Conservation (phyloP, 2,113 vertebrate genomes). For the Xenopus borealis region DNA sequence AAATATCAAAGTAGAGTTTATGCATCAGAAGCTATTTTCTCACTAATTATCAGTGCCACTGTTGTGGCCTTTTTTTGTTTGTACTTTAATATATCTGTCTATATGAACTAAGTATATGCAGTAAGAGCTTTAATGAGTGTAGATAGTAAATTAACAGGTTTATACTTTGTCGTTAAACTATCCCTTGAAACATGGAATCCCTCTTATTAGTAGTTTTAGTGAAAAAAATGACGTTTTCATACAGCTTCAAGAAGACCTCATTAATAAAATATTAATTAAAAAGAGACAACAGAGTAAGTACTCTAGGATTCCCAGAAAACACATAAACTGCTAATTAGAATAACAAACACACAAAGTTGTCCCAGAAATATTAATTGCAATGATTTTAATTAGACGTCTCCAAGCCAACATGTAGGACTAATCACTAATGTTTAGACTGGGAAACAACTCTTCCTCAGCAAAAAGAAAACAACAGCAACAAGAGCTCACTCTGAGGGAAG, state of each 20-base stretch:
- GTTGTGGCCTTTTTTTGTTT: not conserved
- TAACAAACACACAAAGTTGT: slow-evolving; percentile 25
- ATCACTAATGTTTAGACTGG: slow-evolving; percentile 3
- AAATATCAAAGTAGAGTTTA: too few relatives aligned
- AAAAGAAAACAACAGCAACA: not conserved
- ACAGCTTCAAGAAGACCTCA: slow-evolving; percentile 16
- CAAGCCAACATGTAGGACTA: slow-evolving; percentile 8
- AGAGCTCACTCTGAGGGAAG: not conserved
- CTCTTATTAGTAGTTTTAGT: not conserved
- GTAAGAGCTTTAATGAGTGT: not conserved
- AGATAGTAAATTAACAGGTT: not conserved
- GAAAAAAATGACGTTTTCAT: not conserved
- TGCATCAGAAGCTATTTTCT: too few relatives aligned
- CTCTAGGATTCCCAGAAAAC: slow-evolving; percentile 29
- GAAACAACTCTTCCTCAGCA: not conserved
- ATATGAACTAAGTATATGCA: not conserved
- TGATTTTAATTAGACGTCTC: slow-evolving; percentile 27
- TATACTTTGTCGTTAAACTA: not conserved
- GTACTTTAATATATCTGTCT: too few relatives aligned
- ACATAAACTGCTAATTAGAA: slow-evolving; percentile 34
- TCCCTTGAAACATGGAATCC: not conserved
- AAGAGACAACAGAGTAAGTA: slow-evolving; percentile 34
- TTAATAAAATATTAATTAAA: slow-evolving; percentile 42
- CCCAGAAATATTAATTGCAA: slow-evolving; percentile 33
- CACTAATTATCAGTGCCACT: too few relatives aligned